phyloP scores from a whole-genome alignment of 2,888 invertebrate species.

The Dynastes grantii region DNA sequence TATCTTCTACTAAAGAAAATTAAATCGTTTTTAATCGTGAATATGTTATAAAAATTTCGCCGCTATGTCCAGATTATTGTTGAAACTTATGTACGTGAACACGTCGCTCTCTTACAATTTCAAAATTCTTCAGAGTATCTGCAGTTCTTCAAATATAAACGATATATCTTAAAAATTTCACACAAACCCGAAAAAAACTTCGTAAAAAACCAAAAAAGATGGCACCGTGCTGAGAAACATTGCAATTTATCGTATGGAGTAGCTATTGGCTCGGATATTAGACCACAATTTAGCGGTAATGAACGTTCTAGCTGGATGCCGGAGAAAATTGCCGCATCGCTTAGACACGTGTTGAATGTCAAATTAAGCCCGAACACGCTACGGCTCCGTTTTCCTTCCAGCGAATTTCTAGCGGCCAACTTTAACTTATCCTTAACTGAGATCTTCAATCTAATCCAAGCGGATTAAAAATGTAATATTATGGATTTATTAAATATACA shows the following conservation, averaged over 20 bases:
- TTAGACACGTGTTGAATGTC: constrained; percentile 36
- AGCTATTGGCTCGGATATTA: constrained; percentile 10
- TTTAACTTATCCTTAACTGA: neutral
- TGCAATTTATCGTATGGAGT: neutral
- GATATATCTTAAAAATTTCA: too few species aligned
- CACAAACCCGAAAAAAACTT: too few species aligned
- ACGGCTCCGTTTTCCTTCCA: neutral
- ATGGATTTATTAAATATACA: neutral
- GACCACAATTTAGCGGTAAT: constrained; percentile 29
- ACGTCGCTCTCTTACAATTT: too few species aligned
- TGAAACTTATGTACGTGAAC: too few species aligned
- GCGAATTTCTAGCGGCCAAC: constrained; percentile 52
- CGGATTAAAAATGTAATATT: constrained; percentile 1
- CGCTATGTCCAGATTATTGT: too few species aligned
- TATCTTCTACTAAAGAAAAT: too few species aligned
- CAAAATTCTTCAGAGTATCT: too few species aligned
- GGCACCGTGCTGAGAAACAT: neutral
- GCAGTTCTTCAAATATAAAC: too few species aligned
- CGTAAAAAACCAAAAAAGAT: neutral
- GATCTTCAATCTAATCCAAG: neutral
- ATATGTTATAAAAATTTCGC: too few species aligned
- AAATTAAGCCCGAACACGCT: neutral
- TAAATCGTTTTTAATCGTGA: too few species aligned
- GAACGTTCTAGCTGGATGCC: constrained; percentile 14
- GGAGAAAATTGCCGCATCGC: constrained; percentile 16